Evolutionary conservation across 2,888 invertebrate species (phyloP), one percentile per base, ranked within the genome.

Genomic region (Plusia festucae): DNA sequence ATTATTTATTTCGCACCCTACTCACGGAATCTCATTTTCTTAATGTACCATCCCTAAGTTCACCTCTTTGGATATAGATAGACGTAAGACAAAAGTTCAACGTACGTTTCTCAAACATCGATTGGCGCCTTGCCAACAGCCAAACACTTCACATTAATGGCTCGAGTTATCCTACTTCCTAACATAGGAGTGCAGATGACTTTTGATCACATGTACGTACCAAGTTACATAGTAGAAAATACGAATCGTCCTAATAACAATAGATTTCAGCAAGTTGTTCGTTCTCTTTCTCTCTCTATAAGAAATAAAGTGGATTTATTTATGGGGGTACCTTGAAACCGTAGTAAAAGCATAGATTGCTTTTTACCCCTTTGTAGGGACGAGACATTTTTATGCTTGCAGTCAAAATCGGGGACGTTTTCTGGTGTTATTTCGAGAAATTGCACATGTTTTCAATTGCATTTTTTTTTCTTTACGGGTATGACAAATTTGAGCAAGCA

Each of bases 101-200:
- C 83, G 92, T 85, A 87, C 91, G 87, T 88, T 85, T 71, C 85
- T 76, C 74, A 85, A 74, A 83, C 90, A 88, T 90, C 89, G 89
- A 90, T 92, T 90, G 88, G 85, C 83, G 85, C 88, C 90, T 92
- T 93, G 94, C 94, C 73, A 82, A 80, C 78, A 70, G 91, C 93
- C 93, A 93, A 93, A 89, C 90, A 91, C 92, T 93, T 88, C 88
- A 91, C 86, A 88, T 90, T 88, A 90, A 91, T 90, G 86, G 85
- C 82, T 85, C 79, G 85, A 88, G 85, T 88, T 90, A 90, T 88
- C 82, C 82, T 82, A 91, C 89, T 92, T 92, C 92, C 93, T 90
- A 92, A 92, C 91, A 92, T 93, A 92, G 92, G 90, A 60, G 65
- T 57, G 58, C 65, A 66, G 57, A 65, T 72, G 60, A 81, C 66